A percentile compares a stretch with the other conserved stretches of the same genome.
Evolutionary conservation across 2,113 vertebrate species (phyloP).

Genomic region (Mobula birostris): DNA sequence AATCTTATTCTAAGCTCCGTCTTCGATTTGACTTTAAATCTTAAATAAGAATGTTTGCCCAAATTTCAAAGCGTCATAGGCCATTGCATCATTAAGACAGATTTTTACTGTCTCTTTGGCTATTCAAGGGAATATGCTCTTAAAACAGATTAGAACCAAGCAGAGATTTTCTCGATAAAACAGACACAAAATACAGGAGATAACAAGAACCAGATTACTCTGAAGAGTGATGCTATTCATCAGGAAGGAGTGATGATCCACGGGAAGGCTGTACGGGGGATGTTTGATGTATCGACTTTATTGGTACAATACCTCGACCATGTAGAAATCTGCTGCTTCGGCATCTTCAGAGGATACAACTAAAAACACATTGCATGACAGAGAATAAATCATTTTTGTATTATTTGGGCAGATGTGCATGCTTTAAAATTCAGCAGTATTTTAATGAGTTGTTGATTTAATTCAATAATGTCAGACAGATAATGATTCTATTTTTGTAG

Average conservation of each 20-base stretch:
- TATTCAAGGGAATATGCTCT: not conserved
- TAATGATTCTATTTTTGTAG: not conserved
- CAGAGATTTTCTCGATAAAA: not conserved
- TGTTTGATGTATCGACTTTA: slow-evolving; percentile 13
- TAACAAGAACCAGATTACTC: slow-evolving; percentile 31
- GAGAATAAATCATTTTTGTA: not conserved
- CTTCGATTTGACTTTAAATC: not conserved
- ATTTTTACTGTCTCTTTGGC: not conserved
- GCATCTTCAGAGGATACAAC: slow-evolving; percentile 3
- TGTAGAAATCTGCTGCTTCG: not conserved
- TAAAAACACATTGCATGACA: not conserved
- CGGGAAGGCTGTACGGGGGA: not conserved
- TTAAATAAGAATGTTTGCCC: not conserved
- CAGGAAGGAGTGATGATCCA: not conserved
- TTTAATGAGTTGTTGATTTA: not conserved
- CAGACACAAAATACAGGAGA: slow-evolving; percentile 7
- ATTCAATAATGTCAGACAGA: not conserved
- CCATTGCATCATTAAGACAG: not conserved
- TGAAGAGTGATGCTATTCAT: slow-evolving; percentile 9
- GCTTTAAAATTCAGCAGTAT: not conserved
- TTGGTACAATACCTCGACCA: slow-evolving; percentile 8
- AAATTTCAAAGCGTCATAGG: not conserved
- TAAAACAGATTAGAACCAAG: not conserved
- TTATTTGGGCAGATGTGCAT: slow-evolving; percentile 14
- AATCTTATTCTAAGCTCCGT: not conserved